Base-by-base conservation (phyloP, 2,113 vertebrate species). In the Rhizomys pruinosus region DNA sequence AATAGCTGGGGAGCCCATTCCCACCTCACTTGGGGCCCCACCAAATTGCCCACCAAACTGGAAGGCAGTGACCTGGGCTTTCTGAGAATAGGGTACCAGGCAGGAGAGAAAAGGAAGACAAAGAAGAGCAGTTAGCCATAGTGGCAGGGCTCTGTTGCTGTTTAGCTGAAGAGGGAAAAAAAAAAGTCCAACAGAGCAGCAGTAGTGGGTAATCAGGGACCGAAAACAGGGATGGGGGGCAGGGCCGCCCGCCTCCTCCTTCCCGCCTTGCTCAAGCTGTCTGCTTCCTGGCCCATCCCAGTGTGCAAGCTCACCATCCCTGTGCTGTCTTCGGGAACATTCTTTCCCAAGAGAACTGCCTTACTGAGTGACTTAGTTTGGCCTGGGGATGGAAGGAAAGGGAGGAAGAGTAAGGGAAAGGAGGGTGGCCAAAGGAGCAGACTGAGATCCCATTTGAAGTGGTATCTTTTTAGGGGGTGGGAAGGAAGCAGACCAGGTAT, bases 301-400 rank as follows among this genome's bases (percentile, higher is more conserved):
- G 97, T 96, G 95, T 93, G 94, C 96, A 97, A 79, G 93, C 44
- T 27, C 13, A 9, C 47, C 88, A 78, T 95, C 97, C 96, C 94
- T 85, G 95, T 91, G 44, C 95, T 97, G 98, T 96, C 95, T 97
- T 88, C 96, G 96, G 97, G 97, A 39, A 25, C 92, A 96, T 96
- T 97, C 94, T 97, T 95, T 97, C 97, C 98, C 92, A 95, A 97
- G 96, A 59, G 86, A 98, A 97, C 98, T 98, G 98, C 98, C 98
- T 98, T 98, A 98, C 90, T 96, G 94, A 96, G 97, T 97, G 97
- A 97, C 94, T 97, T 97, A 96, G 94, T 96, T 96, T 95, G 66
- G 95, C 97, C 91, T 96, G 88, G 90, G 87, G 90, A 82, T 84
- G 74, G 91, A 73, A 93, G 71, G 84, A 81, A 47, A 77, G 77